phyloP scores from a whole-genome alignment of 2,888 invertebrate species.

The Epinotia demarniana region DNA sequence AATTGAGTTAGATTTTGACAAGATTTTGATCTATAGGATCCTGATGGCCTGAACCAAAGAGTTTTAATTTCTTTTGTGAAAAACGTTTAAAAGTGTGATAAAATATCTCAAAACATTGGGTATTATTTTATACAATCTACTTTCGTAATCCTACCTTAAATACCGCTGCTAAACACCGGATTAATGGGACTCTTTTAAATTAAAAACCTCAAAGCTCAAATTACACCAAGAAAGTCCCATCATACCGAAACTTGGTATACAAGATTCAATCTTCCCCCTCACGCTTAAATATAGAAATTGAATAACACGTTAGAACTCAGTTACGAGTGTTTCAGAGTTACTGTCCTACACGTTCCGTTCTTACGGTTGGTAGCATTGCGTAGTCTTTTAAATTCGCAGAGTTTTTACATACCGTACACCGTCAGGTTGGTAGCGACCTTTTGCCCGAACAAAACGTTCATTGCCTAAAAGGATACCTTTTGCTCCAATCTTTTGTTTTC shows the following conservation, averaged over 20 bases:
- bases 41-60: too few relatives aligned
- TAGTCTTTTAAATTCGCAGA: constrained; percentile 37
- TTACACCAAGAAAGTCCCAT: background rate
- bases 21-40: too few relatives aligned
- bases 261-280: background rate
- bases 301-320: background rate
- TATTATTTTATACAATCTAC: constrained; percentile 14
- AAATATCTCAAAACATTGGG: constrained; percentile 6
- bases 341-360: background rate
- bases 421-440: constrained; percentile 39
- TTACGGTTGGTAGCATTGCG: constrained; percentile 35
- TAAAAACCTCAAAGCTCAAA: constrained; percentile 68
- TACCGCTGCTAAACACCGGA: constrained; percentile 69
- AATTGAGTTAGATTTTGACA: too few relatives aligned
- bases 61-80: too few relatives aligned
- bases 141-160: constrained; percentile 60
- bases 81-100: background rate
- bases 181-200: constrained; percentile 74
- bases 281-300: background rate
- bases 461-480: constrained; percentile 28
- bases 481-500: constrained; percentile 29
- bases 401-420: constrained; percentile 36
- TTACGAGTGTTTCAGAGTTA: background rate
- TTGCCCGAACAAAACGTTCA: constrained; percentile 28
- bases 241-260: background rate